Conservation (phyloP, 2,888 invertebrate species). For the Stenoptilia bipunctidactyla region DNA sequence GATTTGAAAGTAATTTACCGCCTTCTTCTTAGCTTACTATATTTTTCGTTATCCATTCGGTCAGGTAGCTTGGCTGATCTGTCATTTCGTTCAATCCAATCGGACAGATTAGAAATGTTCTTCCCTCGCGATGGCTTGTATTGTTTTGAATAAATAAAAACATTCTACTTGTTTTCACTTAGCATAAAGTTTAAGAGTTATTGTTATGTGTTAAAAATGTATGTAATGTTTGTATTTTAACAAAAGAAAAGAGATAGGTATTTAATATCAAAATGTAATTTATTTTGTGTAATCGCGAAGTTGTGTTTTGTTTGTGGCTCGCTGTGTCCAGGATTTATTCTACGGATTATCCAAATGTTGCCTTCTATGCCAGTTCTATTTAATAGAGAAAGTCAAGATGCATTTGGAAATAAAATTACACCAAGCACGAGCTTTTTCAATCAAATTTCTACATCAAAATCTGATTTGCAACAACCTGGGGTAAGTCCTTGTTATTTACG, state of each 20-base stretch:
- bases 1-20: no score
- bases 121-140: slow-evolving; percentile 34
- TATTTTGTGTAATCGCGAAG: background rate
- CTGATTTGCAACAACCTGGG: no score
- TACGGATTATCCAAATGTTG: slow-evolving; percentile 50
- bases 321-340: slow-evolving; percentile 17
- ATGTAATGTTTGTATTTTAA: slow-evolving; percentile 21
- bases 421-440: slow-evolving; percentile 54
- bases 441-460: background rate
- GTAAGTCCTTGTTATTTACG: no score
- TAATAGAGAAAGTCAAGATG: slow-evolving; percentile 61
- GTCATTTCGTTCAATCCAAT: no score
- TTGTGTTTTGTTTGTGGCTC: slow-evolving; percentile 1
- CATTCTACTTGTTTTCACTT: slow-evolving; percentile 10
- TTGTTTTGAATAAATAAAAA: slow-evolving; percentile 30
- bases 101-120: slow-evolving; percentile 19
- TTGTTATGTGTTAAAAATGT: slow-evolving; percentile 1
- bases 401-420: slow-evolving; percentile 56
- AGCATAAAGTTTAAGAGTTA: background rate
- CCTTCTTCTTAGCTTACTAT: no score
- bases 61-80: no score
- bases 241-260: slow-evolving; percentile 17
- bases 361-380: slow-evolving; percentile 67
- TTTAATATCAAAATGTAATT: background rate
- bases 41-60: no score